A percentile compares a stretch with the other conserved stretches of the same genome.
Conservation (phyloP, 2,888 invertebrate genomes). For the Heteromurus nitidus region DNA sequence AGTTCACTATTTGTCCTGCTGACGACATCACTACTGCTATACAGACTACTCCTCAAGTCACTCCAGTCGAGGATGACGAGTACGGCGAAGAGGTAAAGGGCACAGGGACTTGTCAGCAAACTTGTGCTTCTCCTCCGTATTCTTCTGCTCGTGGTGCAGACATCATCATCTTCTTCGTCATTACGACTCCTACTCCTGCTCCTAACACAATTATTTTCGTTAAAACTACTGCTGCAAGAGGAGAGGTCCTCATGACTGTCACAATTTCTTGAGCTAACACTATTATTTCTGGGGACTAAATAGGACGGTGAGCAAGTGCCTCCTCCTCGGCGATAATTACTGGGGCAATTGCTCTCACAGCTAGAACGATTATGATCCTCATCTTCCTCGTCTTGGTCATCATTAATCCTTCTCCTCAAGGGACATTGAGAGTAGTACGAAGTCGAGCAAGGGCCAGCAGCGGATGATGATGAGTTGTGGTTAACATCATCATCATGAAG, state of each 20-base stretch:
- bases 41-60: conserved; percentile 59
- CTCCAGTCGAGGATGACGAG: conserved; percentile 61
- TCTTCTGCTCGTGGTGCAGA: conserved; percentile 2
- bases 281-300: conserved; percentile 30
- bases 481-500: conserved; percentile 21
- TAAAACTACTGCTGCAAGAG: conserved; percentile 5
- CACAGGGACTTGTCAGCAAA: conserved; percentile 57
- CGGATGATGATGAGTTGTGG: conserved; percentile 28
- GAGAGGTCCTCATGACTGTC: too few relatives aligned
- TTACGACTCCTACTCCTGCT: conserved; percentile 16
- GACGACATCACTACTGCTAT: conserved; percentile 23
- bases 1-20: conserved; percentile 16
- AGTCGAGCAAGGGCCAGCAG: not conserved
- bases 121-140: conserved; percentile 7
- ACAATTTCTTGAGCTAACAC: not conserved
- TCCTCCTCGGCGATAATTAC: conserved; percentile 20
- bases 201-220: conserved; percentile 38
- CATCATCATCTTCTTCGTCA: conserved; percentile 7
- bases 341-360: conserved; percentile 60
- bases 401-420: conserved; percentile 43
- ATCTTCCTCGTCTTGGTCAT: conserved; percentile 29
- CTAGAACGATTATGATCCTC: conserved; percentile 34
- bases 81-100: conserved; percentile 57
- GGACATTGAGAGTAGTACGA: conserved; percentile 19
- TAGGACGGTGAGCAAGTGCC: not conserved